Base-by-base conservation (phyloP, 2,113 vertebrate genomes). In the Typhlomys cinereus region DNA sequence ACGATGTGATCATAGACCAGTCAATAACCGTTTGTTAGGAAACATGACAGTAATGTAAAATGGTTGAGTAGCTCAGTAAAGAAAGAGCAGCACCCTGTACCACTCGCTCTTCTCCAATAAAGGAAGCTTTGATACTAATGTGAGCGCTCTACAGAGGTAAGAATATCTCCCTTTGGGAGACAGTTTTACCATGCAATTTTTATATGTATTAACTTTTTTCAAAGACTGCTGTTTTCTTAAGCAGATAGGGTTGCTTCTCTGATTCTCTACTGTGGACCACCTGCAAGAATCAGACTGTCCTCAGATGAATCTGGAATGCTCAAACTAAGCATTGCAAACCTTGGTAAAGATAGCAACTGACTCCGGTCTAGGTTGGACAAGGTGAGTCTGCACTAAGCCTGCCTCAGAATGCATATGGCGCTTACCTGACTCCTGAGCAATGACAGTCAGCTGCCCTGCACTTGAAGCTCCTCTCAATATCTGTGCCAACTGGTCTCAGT, bases 1-100 rank as follows among this genome's bases (percentile, higher is more conserved):
- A 64, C 29, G 39, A 54, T n/a, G 69, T 62, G 39, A 71, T 66
- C 78, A 12, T 2, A 76, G 66, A 64, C 31, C 31, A 79, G 52
- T 88, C 84, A 81, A 54, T 52, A 87, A 83, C 27, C 61, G 73
- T 73, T 73, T 87, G 82, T 66, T 52, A 94, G 57, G 50, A 93
- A 89, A 14, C 9, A 7, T 54, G 52, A 70, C 73, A 85, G 89
- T 21, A 52, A 48, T 34, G 10, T n/a, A 57, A 80, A 79, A 10
- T 29, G 78, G 62, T 36, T 8, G 50, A 87, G 75, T n/a, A n/a
- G 29, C 74, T 90, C n/a, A 23, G 80, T 41, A 46, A 25, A 75
- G 75, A 82, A 69, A 34, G 25, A 21, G 36, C 13, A 8, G 39
- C 14, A 48, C 5, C n/a, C n/a, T 79, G 15, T 4, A 64, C 14